phyloP scores from a whole-genome alignment of 1,140 invertebrate genomes.

The Eumeta japonica region DNA sequence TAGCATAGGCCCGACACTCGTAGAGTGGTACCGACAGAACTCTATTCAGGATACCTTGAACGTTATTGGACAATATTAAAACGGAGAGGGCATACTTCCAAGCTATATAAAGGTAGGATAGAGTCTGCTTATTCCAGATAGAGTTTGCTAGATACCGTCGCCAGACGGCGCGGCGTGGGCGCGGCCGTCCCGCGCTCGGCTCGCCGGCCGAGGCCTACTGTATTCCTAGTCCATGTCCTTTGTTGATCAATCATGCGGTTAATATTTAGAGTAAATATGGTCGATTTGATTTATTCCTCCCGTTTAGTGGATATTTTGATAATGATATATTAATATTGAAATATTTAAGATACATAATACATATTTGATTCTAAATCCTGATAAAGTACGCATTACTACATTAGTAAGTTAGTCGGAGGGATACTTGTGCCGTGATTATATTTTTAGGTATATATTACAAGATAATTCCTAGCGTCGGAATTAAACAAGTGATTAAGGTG shows the following conservation, averaged over 20 bases:
- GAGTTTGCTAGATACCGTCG: constrained; percentile 45
- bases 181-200: constrained; percentile 16
- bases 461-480: constrained; percentile 58
- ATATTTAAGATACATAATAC: constrained; percentile 59
- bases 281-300: constrained; percentile 59
- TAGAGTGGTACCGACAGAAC: constrained; percentile 46
- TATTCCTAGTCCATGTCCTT: constrained; percentile 57
- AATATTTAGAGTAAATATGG: constrained; percentile 55
- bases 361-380: constrained; percentile 59
- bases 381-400: constrained; percentile 58
- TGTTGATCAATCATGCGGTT: constrained; percentile 58
- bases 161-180: constrained; percentile 9
- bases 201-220: constrained; percentile 44
- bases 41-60: constrained; percentile 37
- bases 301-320: constrained; percentile 59
- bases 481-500: constrained; percentile 58
- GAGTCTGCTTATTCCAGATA: constrained; percentile 55
- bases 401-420: constrained; percentile 58
- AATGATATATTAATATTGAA: constrained; percentile 59
- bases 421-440: constrained; percentile 59
- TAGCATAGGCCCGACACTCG: constrained; percentile 36
- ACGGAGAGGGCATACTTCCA: constrained; percentile 52
- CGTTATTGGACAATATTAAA: constrained; percentile 52
- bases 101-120: constrained; percentile 50
- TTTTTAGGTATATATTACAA: constrained; percentile 59